Base-by-base conservation (phyloP, 1,140 invertebrate genomes). In the Akabosia matsudoensis region DNA sequence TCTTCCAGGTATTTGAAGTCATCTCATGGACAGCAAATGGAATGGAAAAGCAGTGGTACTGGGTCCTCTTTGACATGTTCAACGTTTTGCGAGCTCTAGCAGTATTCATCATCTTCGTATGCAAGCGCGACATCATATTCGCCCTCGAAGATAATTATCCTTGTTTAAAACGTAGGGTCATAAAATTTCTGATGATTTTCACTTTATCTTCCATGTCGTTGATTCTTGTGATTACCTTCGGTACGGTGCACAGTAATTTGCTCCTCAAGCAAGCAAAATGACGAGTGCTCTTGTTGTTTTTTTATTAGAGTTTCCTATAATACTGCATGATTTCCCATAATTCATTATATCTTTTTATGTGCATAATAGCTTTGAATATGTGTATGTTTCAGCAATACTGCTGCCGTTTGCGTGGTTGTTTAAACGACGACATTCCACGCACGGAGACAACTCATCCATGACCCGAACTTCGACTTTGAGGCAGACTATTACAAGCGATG, bases 101-200 rank as follows among this genome's bases (percentile, higher is more conserved):
- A 33, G 73, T 80, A 22, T 80, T 80, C 51, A 70, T 78, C 26
- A 80, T 80, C 31, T 80, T 76, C 33, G 77, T 78, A 1, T 80
- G 79, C 70, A 80, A 80, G 51, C 37, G n/a, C 10, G 77, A 78
- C 34, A 52, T 78, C n/a, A 33, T 78, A 0, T 33, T 2, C 10
- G 33, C 77, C 22, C 70, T 78, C 0, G 77, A 75, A 54, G 73
- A 75, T 37, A 72, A 72, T 1, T 72, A 72, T 51, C 70, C 70
- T 37, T 72, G 70, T 34, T 14, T 72, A 45, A 72, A 72, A 51
- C 70, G 70, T 72, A 72, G 37, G 70, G 26, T 34, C 2, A 37
- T 72, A 72, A 34, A 45, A 22, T 3, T 51, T 72, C 33, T 72
- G 33, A 4, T 67, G 13, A 30, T 31, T 10, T 30, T 3, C 24